Percentiles rank a stretch among this genome's conserved stretches.
These are phyloP conservation scores for Tympanuchus pallidicinctus DNA, from an alignment of 2,113 vertebrate genomes.

Conservation along the genomic window DNA sequence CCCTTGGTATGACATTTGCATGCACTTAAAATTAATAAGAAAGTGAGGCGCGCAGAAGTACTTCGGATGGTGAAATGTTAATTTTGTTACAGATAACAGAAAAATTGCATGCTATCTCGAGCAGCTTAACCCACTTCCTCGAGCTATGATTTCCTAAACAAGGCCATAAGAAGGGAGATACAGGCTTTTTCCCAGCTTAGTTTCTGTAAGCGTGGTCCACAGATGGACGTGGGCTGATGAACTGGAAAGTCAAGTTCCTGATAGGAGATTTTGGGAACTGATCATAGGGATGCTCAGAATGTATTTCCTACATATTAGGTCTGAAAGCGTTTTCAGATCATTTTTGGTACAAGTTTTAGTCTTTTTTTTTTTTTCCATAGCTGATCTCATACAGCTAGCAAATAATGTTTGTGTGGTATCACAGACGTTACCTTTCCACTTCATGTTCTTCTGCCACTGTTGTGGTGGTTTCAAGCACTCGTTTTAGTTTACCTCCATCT, in stretches of 20 bases:
- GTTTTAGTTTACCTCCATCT: background rate
- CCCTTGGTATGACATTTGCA: constrained; percentile 11
- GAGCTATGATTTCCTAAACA: background rate
- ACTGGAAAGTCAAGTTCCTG: background rate
- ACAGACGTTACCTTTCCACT: background rate
- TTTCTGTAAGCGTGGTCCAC: background rate
- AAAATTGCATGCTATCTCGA: background rate
- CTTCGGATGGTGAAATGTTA: background rate
- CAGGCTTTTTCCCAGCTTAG: background rate
- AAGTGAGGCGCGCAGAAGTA: background rate
- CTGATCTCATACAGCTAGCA: background rate
- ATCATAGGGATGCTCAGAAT: background rate
- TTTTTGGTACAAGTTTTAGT: background rate
- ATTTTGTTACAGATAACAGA: background rate
- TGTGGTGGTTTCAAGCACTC: background rate
- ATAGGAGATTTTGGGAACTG: background rate
- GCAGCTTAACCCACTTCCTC: constrained; percentile 23
- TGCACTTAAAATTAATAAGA: background rate
- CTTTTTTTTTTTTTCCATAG: background rate
- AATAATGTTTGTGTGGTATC: background rate
- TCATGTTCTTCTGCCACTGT: background rate
- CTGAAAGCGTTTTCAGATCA: background rate
- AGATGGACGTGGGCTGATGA: background rate
- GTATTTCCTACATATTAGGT: background rate
- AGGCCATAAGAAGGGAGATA: background rate